Base-by-base conservation (phyloP, 2,888 invertebrate species). In the Polydrusus cervinus region DNA sequence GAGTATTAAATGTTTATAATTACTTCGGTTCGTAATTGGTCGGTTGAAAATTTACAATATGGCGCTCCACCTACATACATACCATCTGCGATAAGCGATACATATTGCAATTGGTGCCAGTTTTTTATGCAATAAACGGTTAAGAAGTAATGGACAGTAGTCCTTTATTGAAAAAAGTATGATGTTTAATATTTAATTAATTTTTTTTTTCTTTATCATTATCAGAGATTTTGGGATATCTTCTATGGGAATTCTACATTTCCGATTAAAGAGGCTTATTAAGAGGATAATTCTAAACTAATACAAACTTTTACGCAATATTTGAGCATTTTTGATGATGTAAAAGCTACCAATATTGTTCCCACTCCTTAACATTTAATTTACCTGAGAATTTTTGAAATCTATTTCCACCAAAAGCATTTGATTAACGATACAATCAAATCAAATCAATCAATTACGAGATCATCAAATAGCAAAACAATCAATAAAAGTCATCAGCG, bases 401-500 rank as follows among this genome's bases (percentile, higher is more conserved):
- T 53, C 30, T 5, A 30, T n/a, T 53, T 53, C 53, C 30, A 53
- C 13, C 53, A 30, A 53, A 9, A 30, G 13, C 16, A 16, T 38
- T 38, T 57, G 57, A 57, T 57, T 34, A 61, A 45, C 61, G 64
- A 71, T 55, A 38, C 53, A 43, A 65, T 72, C 66, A 11, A 7
- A 64, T 68, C 68, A 13, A 60, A 64, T 69, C 74, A 64, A 74
- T 74, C 74, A 74, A 69, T 53, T 49, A 51, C 51, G 30, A 66
- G 53, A 53, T 53, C 51, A 53, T 51, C 34, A 40, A 66, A 38
- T 18, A 14, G 34, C 34, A 25, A 62, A 70, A 61, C 76, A 65
- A 76, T 76, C 76, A 74, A 76, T 76, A 73, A 73, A 76, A 69
- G 71, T 75, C 75, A 71, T 71, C 70, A 13, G 6, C 16, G 47